Conservation (phyloP, 2,113 vertebrate genomes). For the Aptenodytes forsteri region DNA sequence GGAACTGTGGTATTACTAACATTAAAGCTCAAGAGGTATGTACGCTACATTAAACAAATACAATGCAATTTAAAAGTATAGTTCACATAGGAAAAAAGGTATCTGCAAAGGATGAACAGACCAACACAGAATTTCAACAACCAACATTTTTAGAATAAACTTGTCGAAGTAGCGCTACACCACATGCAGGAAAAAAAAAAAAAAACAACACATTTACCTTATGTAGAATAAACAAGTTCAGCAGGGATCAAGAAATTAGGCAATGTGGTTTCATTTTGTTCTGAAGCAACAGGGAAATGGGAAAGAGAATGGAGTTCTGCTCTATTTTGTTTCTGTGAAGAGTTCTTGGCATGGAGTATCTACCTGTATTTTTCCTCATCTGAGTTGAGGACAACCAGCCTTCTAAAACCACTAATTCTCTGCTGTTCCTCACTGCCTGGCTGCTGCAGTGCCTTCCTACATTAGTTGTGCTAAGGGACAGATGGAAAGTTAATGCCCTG, state of each 20-base stretch:
- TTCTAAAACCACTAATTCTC: neutral
- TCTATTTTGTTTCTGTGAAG: neutral
- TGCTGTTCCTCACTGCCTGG: neutral
- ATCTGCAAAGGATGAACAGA: neutral
- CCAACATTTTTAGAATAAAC: neutral
- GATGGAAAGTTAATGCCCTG: neutral
- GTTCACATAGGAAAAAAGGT: neutral
- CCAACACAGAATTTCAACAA: neutral
- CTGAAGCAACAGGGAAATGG: neutral
- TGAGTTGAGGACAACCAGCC: neutral
- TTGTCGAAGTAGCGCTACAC: neutral
- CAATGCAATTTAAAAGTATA: constrained; percentile 36
- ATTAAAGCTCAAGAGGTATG: neutral
- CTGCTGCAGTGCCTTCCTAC: neutral
- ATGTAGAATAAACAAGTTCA: neutral
- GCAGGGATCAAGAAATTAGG: neutral
- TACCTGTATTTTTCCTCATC: neutral
- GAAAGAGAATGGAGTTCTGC: neutral
- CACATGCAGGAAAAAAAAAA: neutral
- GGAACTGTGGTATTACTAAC: neutral
- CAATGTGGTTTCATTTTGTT: neutral
- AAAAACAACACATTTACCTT: neutral
- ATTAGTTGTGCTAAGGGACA: neutral
- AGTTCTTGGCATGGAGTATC: neutral
- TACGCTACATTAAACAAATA: constrained; percentile 52